A percentile compares a stretch with the other conserved stretches of the same genome.
Conservation (phyloP, 2,113 vertebrate genomes). For the Pan paniscus region DNA sequence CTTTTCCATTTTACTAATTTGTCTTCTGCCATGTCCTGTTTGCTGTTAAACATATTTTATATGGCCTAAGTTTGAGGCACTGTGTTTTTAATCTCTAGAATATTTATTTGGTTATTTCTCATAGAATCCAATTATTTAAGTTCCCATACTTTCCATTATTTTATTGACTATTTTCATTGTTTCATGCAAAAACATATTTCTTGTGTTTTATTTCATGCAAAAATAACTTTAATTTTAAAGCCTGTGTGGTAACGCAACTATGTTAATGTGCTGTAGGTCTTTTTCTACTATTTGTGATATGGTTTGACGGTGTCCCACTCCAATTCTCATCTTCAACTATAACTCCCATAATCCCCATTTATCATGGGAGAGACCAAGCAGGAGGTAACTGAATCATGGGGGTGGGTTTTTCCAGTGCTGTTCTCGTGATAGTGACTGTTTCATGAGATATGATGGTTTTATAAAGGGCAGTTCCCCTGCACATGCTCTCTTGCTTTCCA, state of each 20-base stretch:
- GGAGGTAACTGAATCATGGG: no score
- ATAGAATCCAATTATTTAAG: neutral
- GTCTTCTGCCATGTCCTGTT: neutral
- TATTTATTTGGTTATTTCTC: neutral
- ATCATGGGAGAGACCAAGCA: no score
- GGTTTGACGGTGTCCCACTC: no score
- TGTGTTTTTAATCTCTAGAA: neutral
- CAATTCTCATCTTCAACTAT: no score
- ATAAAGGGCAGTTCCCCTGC: no score
- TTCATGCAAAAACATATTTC: neutral
- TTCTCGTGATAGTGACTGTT: no score
- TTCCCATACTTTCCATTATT: neutral
- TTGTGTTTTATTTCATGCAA: neutral
- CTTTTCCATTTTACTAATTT: neutral
- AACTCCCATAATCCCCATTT: no score
- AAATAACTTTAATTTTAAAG: neutral
- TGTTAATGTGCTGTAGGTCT: neutral
- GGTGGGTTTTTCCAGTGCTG: no score
- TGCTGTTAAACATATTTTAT: neutral
- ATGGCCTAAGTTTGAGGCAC: neutral
- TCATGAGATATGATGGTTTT: no score
- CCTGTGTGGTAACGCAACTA: neutral
- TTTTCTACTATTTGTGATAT: neutral
- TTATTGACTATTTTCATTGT: neutral
- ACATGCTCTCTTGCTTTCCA: no score